Conservation (phyloP, 2,113 vertebrate species). For the Platichthys stellatus region DNA sequence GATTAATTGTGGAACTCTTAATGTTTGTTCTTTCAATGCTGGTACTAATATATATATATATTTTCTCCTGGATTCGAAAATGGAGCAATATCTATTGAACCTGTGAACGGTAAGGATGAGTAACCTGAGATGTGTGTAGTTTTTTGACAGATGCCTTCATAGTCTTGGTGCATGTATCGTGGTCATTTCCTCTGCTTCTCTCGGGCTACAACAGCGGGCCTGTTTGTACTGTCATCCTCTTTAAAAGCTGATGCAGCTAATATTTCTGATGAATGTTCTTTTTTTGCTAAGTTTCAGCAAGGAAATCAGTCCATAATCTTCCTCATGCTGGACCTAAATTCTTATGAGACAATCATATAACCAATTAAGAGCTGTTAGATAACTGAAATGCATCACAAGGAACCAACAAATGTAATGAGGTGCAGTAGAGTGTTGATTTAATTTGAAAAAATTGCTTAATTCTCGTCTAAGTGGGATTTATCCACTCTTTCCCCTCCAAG, state of each 20-base stretch:
- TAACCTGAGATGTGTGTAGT: constrained; percentile 48
- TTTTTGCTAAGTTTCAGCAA: constrained; percentile 32
- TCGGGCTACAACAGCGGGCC: constrained; percentile 63
- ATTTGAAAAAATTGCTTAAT: constrained; percentile 5
- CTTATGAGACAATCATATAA: constrained; percentile 55
- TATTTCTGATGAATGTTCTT: constrained; percentile 40
- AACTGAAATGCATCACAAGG: constrained; percentile 22
- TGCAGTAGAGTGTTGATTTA: constrained; percentile 31
- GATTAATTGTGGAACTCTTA: constrained; percentile 23
- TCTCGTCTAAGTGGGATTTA: not conserved
- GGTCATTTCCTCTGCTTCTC: constrained; percentile 27
- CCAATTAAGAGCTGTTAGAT: constrained; percentile 27
- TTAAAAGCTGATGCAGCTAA: constrained; percentile 37
- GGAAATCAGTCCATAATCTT: constrained; percentile 11
- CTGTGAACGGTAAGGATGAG: constrained; percentile 21
- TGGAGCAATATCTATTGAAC: constrained; percentile 29
- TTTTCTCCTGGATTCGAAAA: constrained; percentile 26
- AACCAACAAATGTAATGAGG: constrained; percentile 22
- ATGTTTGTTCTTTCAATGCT: constrained; percentile 42
- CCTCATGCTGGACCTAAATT: constrained; percentile 40
- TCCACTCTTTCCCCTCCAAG: not conserved
- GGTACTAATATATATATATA: constrained; percentile 45
- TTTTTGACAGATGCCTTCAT: constrained; percentile 34
- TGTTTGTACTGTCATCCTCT: constrained; percentile 55
- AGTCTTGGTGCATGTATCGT: constrained; percentile 12